Evolutionary conservation across 2,113 vertebrate genomes (phyloP).

Genomic region (Antidorcas marsupialis): DNA sequence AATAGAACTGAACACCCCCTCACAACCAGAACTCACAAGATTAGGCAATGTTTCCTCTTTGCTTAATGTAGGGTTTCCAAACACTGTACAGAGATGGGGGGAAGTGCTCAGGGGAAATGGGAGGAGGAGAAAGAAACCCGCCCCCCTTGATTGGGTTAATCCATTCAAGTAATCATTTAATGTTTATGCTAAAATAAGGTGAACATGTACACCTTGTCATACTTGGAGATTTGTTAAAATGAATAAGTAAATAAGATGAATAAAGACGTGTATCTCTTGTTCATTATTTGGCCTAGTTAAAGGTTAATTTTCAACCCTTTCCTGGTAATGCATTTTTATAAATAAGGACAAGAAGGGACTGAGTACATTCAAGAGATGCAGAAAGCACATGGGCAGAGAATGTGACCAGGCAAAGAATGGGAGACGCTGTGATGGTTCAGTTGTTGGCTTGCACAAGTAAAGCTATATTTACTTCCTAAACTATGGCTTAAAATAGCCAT

Average conservation of each 20-base stretch:
- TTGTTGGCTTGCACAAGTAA: background rate
- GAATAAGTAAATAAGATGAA: background rate
- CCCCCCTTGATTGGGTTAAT: background rate
- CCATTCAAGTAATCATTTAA: background rate
- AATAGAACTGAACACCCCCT: background rate
- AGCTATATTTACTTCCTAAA: conserved; percentile 31
- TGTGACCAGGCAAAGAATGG: background rate
- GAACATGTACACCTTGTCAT: background rate
- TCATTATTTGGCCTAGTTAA: background rate
- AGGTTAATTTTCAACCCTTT: conserved; percentile 31
- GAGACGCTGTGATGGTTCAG: background rate
- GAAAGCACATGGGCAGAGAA: background rate
- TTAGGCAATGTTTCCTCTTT: background rate
- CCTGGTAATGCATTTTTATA: background rate
- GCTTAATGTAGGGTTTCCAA: background rate
- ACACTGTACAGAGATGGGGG: background rate
- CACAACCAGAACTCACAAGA: background rate
- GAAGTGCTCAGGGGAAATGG: background rate
- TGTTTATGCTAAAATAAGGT: conserved; percentile 11
- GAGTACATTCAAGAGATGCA: background rate
- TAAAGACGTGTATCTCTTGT: background rate
- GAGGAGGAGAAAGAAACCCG: background rate
- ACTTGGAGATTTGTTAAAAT: conserved; percentile 19
- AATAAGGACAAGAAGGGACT: background rate
- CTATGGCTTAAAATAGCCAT: conserved; percentile 37